Conservation (phyloP, 2,797 vertebrate genomes). For the Ammospiza maritima region DNA sequence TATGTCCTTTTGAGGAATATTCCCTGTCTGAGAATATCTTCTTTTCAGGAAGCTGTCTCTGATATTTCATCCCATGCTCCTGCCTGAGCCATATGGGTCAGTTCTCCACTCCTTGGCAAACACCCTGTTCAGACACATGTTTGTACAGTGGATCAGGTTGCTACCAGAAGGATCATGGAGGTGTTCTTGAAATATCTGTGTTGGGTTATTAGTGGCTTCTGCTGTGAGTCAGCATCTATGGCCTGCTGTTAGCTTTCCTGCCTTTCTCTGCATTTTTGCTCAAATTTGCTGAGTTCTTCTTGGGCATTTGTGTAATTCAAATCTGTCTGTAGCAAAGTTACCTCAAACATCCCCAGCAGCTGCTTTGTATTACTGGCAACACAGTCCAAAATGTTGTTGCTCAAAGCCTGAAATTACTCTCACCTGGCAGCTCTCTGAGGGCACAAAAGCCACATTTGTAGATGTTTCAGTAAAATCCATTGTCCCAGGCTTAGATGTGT, state of each 20-base stretch:
- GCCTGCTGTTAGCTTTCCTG: neutral
- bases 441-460: neutral
- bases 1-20: neutral
- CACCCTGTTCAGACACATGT: neutral
- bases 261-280: neutral
- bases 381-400: neutral
- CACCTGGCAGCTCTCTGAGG: neutral
- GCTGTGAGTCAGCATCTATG: neutral
- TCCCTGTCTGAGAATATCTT: neutral
- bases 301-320: neutral
- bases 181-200: conserved; percentile 3
- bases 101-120: neutral
- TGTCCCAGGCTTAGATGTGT: neutral
- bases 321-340: neutral
- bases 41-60: conserved; percentile 14
- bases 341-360: neutral
- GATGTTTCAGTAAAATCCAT: neutral
- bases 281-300: neutral
- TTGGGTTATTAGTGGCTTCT: neutral
- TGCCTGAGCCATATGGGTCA: neutral
- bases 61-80: neutral
- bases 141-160: neutral
- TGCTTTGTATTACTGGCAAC: neutral
- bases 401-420: neutral
- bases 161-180: neutral